phyloP scores from a whole-genome alignment of 2,888 invertebrate genomes.

The Agrotis clavis region DNA sequence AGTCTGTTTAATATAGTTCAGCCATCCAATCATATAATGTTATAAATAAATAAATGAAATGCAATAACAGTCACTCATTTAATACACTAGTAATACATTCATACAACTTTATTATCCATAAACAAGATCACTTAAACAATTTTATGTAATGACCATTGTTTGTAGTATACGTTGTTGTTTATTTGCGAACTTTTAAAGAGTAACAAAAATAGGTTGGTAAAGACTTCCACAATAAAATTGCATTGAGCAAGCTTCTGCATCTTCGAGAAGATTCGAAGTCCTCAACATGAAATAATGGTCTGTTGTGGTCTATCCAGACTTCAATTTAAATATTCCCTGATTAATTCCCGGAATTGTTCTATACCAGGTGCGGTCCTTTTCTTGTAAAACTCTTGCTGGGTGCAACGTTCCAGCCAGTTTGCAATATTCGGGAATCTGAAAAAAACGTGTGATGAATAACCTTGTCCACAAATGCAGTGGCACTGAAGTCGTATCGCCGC shows the following conservation, averaged over 20 bases:
- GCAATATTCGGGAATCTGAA: slow-evolving; percentile 76
- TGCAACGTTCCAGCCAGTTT: slow-evolving; percentile 75
- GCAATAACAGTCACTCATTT: too few species aligned
- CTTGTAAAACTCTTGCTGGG: slow-evolving; percentile 76
- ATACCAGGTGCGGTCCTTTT: slow-evolving; percentile 72
- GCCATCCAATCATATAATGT: too few species aligned
- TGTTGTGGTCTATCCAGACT: slow-evolving; percentile 56
- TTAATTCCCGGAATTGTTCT: slow-evolving; percentile 45
- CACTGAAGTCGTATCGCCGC: too few species aligned
- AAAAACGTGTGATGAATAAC: slow-evolving; percentile 22
- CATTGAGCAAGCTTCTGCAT: slow-evolving; percentile 14
- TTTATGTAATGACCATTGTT: not conserved
- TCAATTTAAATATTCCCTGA: slow-evolving; percentile 44
- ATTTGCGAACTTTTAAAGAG: not conserved
- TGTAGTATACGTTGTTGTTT: not conserved
- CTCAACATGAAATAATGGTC: too few species aligned
- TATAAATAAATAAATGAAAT: too few species aligned
- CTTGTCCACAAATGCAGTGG: too few species aligned
- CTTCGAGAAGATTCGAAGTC: not conserved
- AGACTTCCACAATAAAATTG: not conserved
- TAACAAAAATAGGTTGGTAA: not conserved
- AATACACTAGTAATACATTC: too few species aligned
- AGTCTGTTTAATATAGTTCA: too few species aligned
- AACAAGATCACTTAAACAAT: too few species aligned
- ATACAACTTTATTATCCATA: too few species aligned